phyloP scores from a whole-genome alignment of 2,888 invertebrate species.

The Acanthosoma haemorrhoidale region DNA sequence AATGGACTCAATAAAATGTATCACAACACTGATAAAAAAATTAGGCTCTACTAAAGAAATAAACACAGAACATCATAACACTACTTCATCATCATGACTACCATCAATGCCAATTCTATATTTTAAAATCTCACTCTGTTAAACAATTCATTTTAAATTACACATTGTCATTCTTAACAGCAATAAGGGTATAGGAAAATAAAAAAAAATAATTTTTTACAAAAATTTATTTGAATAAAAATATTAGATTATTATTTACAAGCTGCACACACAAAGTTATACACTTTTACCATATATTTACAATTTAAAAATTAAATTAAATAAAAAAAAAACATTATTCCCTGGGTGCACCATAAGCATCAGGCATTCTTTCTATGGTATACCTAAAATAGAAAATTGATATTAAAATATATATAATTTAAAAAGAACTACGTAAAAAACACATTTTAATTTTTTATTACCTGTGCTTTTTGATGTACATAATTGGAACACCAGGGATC shows the following conservation, averaged over 20 bases:
- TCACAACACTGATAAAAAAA: too few relatives aligned
- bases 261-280: neutral
- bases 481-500: slow-evolving; percentile 97
- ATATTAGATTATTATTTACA: neutral
- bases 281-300: too few relatives aligned
- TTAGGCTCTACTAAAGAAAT: too few relatives aligned
- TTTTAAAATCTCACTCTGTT: too few relatives aligned
- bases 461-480: slow-evolving; percentile 89
- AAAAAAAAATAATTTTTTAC: neutral
- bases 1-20: too few relatives aligned
- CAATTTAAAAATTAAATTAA: too few relatives aligned
- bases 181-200: too few relatives aligned
- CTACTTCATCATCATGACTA: too few relatives aligned
- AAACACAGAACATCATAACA: too few relatives aligned
- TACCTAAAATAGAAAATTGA: slow-evolving; percentile 51
- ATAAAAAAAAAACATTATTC: slow-evolving; percentile 42
- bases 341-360: slow-evolving; percentile 93
- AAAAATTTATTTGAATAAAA: neutral
- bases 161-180: too few relatives aligned
- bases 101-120: too few relatives aligned
- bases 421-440: neutral
- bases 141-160: too few relatives aligned
- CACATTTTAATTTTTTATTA: slow-evolving; percentile 38
- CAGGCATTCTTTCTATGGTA: slow-evolving; percentile 97
- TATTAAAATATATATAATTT: neutral